These are phyloP conservation scores for Megalopta genalis DNA, from an alignment of 1,140 invertebrate genomes.

Conservation along the genomic window DNA sequence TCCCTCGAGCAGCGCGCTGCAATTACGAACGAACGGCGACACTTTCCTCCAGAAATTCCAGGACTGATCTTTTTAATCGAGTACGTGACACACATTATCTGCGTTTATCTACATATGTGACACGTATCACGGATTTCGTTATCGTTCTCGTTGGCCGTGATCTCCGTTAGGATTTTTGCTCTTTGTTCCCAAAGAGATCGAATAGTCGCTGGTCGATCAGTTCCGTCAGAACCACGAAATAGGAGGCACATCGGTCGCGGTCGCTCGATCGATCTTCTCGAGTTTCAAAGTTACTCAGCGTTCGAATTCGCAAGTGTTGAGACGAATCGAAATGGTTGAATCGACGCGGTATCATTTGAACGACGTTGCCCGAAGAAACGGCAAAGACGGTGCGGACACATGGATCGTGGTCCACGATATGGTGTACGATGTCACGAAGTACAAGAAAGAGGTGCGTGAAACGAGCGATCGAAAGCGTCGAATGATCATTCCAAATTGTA, in stretches of 20 bases:
- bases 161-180: neutral
- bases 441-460: slow-evolving; percentile 79
- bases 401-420: slow-evolving; percentile 85
- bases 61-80: neutral
- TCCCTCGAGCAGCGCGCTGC: too few species aligned
- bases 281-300: neutral
- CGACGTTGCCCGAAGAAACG: slow-evolving; percentile 82
- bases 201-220: neutral
- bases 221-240: too few species aligned
- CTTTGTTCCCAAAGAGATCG: neutral
- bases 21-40: too few species aligned
- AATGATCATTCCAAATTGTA: too few species aligned
- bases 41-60: slow-evolving; percentile 11
- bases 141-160: neutral
- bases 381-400: slow-evolving; percentile 77
- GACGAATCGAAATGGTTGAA: slow-evolving; percentile 12
- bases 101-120: neutral
- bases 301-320: neutral
- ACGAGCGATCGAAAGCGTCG: too few species aligned
- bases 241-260: too few species aligned
- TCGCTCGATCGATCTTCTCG: neutral
- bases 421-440: slow-evolving; percentile 85
- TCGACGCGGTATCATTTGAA: slow-evolving; percentile 75
- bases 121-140: neutral
- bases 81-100: slow-evolving; percentile 24